Conservation (phyloP, 1,140 invertebrate genomes). For the Triops longicaudatus region DNA sequence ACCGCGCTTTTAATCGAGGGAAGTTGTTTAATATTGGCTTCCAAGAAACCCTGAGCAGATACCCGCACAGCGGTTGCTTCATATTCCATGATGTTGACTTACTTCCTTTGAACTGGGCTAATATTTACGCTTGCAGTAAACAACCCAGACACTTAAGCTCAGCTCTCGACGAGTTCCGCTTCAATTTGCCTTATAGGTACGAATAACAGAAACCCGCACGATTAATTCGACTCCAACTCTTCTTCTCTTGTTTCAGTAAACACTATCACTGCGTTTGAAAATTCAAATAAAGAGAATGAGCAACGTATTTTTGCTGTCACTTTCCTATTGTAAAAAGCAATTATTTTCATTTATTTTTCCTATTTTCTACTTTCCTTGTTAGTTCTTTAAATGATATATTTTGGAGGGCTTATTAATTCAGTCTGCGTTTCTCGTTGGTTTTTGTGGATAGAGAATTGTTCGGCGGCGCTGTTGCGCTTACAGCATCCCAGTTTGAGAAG, state of each 20-base stretch:
- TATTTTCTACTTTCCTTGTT: background rate
- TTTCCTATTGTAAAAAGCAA: too few relatives aligned
- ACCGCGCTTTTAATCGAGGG: slow-evolving; percentile 78
- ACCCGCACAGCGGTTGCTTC: slow-evolving; percentile 69
- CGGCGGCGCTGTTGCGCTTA: slow-evolving; percentile 58
- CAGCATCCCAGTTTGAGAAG: slow-evolving; percentile 56
- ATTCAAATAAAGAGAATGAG: too few relatives aligned
- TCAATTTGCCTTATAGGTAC: slow-evolving; percentile 67
- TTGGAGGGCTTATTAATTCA: background rate
- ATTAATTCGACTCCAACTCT: too few relatives aligned
- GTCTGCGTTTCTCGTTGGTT: background rate
- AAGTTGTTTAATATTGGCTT: slow-evolving; percentile 91
- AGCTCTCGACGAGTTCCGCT: slow-evolving; percentile 73
- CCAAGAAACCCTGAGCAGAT: slow-evolving; percentile 53
- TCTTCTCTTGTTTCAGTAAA: too few relatives aligned
- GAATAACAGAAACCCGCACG: background rate
- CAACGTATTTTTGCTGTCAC: too few relatives aligned
- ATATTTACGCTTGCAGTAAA: slow-evolving; percentile 83
- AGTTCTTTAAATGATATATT: background rate
- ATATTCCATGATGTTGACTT: slow-evolving; percentile 94
- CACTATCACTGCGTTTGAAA: too few relatives aligned
- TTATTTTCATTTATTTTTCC: background rate
- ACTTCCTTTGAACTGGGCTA: slow-evolving; percentile 75
- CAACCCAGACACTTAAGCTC: slow-evolving; percentile 86
- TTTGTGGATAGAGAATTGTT: slow-evolving; percentile 38